These are phyloP conservation scores for Equus quagga DNA, from an alignment of 2,113 vertebrate genomes.

Conservation along the genomic window DNA sequence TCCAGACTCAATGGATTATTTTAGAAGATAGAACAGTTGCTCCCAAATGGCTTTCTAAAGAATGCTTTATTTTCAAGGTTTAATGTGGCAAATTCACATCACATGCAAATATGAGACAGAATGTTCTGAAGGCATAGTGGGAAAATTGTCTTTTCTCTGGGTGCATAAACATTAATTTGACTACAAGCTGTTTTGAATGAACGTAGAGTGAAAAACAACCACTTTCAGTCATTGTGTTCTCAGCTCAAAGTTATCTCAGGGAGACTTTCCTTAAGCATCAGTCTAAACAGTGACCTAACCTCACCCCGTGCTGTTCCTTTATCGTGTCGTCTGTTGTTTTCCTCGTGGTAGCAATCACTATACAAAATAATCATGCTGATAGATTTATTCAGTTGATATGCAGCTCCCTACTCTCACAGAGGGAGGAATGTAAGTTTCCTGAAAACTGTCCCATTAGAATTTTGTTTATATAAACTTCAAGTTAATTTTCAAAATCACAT, in stretches of 20 bases:
- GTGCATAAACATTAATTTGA: neutral
- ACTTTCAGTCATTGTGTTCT: neutral
- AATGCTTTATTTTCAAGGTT: neutral
- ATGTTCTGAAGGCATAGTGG: neutral
- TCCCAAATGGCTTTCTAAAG: neutral
- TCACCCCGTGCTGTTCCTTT: neutral
- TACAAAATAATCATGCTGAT: neutral
- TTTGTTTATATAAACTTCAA: neutral
- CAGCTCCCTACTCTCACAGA: neutral
- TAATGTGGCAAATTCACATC: neutral
- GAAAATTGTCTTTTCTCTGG: neutral
- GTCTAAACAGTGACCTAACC: neutral
- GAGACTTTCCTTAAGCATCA: fast-evolving
- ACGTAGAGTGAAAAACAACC: neutral
- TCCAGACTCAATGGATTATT: neutral
- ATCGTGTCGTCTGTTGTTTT: too few relatives aligned
- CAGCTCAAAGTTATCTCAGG: neutral
- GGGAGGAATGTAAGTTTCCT: neutral
- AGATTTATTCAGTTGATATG: neutral
- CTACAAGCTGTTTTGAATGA: neutral
- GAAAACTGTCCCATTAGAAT: neutral
- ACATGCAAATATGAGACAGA: neutral
- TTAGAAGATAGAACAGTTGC: neutral
- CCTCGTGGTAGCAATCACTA: neutral
- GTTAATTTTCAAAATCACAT: neutral